A percentile compares a stretch with the other conserved stretches of the same genome.
Conservation (phyloP, 2,888 invertebrate genomes). For the Ophonus ardosiacus region DNA sequence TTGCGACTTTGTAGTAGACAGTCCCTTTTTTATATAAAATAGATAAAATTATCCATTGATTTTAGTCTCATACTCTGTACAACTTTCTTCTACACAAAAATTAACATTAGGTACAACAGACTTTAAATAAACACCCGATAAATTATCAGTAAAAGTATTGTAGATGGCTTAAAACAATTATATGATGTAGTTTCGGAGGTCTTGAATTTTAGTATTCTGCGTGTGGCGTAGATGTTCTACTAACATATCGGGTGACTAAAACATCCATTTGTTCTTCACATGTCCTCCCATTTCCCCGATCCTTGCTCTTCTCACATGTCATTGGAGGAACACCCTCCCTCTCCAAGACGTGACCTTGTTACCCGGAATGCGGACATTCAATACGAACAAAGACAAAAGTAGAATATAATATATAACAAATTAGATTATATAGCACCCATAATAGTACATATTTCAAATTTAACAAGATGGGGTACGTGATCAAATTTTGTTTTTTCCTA, state of each 20-base stretch:
- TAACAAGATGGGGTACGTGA: too few relatives aligned
- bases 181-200: neutral
- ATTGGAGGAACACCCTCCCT: slow-evolving; percentile 1
- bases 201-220: slow-evolving; percentile 14
- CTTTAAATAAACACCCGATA: too few relatives aligned
- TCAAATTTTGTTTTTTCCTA: too few relatives aligned
- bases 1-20: too few relatives aligned
- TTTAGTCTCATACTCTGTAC: too few relatives aligned
- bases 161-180: slow-evolving; percentile 17
- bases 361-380: slow-evolving; percentile 5
- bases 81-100: too few relatives aligned
- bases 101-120: too few relatives aligned
- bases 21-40: too few relatives aligned
- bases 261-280: slow-evolving; percentile 27
- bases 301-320: slow-evolving; percentile 7
- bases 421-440: too few relatives aligned
- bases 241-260: slow-evolving; percentile 43
- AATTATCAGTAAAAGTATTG: neutral
- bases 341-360: slow-evolving; percentile 2
- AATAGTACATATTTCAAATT: too few relatives aligned
- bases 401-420: too few relatives aligned
- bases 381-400: neutral
- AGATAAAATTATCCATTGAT: too few relatives aligned
- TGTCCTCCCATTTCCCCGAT: neutral
- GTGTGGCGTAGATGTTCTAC: neutral